These are phyloP conservation scores for Drosophila nigromelanica DNA, from an alignment of 1,140 invertebrate species.

Conservation along the genomic window DNA sequence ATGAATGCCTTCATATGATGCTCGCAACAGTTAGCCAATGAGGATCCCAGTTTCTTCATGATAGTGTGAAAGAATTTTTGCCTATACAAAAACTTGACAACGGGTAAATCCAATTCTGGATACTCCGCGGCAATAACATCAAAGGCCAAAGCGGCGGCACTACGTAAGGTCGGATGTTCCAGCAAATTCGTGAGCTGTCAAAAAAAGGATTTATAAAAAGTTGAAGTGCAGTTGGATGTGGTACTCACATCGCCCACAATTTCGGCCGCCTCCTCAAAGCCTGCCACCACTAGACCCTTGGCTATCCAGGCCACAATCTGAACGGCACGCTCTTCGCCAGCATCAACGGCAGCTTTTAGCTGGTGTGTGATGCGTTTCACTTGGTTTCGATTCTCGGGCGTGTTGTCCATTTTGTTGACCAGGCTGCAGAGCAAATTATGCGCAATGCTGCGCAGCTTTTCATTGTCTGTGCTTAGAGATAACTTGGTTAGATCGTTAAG, in stretches of 20 bases:
- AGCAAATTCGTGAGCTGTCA: conserved; percentile 72
- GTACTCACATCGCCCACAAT: conserved; percentile 75
- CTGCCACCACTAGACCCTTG: conserved; percentile 73
- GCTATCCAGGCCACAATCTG: conserved; percentile 74
- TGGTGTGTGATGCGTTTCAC: conserved; percentile 49
- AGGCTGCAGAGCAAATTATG: conserved; percentile 79
- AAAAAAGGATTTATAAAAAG: not conserved
- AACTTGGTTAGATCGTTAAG: conserved; percentile 70
- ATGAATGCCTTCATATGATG: conserved; percentile 87
- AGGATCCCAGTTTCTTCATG: conserved; percentile 82
- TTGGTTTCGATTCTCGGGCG: conserved; percentile 46
- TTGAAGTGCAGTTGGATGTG: not conserved
- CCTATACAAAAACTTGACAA: conserved; percentile 85
- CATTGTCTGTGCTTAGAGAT: conserved; percentile 61
- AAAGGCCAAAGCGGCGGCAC: conserved; percentile 70
- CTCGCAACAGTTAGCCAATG: conserved; percentile 84
- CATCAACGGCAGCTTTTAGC: conserved; percentile 65
- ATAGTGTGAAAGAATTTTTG: conserved; percentile 88
- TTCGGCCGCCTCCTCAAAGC: conserved; percentile 68
- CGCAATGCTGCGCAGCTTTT: conserved; percentile 60
- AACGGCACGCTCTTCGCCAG: conserved; percentile 68
- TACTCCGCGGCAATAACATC: conserved; percentile 75
- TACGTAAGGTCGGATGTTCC: conserved; percentile 70
- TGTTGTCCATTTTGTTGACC: conserved; percentile 74
- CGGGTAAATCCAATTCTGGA: conserved; percentile 76